These are phyloP conservation scores for Corapipo altera DNA, from an alignment of 2,113 vertebrate species.

Conservation along the genomic window DNA sequence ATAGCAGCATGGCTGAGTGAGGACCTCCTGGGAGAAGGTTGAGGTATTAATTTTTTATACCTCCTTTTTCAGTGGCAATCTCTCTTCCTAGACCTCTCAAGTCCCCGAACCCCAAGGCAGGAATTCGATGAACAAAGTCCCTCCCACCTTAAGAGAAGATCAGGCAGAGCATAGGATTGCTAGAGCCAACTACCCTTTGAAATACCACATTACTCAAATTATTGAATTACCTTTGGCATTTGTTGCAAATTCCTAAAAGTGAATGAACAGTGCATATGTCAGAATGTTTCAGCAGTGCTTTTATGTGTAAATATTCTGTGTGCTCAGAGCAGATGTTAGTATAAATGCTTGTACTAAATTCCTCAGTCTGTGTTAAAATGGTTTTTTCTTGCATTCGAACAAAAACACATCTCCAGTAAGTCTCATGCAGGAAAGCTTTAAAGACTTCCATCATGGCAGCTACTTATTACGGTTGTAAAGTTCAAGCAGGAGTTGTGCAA, in stretches of 20 bases:
- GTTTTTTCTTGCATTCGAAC: background rate
- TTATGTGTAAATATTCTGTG: background rate
- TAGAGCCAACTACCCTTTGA: background rate
- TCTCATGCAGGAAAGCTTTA: background rate
- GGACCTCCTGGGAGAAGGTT: background rate
- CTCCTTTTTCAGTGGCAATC: background rate
- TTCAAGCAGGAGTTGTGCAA: background rate
- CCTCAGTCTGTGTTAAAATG: background rate
- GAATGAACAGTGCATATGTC: background rate
- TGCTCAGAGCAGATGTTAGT: background rate
- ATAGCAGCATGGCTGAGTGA: background rate
- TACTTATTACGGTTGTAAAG: background rate
- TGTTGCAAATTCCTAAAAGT: background rate
- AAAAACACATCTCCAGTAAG: background rate
- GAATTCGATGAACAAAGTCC: background rate
- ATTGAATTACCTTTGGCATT: background rate
- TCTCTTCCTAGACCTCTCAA: background rate
- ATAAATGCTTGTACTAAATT: background rate
- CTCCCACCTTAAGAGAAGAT: background rate
- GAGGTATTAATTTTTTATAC: background rate
- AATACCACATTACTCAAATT: background rate
- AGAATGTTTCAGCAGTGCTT: background rate
- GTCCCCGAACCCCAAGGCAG: background rate
- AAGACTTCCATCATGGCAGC: background rate
- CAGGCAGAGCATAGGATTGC: background rate